Percentiles rank a stretch among this genome's conserved stretches.
Evolutionary conservation across 2,113 vertebrate species (phyloP).

Genomic region (Prinia subflava): DNA sequence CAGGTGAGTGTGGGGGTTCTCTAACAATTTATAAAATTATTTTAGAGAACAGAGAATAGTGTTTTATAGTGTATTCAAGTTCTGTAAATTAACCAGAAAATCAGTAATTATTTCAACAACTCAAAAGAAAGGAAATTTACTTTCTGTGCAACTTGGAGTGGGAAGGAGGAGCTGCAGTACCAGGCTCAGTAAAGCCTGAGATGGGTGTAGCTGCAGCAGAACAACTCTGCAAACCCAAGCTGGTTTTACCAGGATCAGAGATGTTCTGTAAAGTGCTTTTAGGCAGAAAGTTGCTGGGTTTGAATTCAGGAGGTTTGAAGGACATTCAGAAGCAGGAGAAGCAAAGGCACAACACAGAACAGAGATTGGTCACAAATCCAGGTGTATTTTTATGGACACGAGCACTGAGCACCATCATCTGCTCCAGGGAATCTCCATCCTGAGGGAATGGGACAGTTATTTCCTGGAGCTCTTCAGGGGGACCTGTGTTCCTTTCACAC

Average conservation of each 20-base stretch:
- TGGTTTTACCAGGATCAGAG: background rate
- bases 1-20: background rate
- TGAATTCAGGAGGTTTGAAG: background rate
- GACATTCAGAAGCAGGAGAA: conserved; percentile 15
- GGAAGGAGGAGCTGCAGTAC: background rate
- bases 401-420: conserved; percentile 65
- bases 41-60: background rate
- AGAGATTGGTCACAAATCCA: conserved; percentile 66
- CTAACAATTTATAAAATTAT: background rate
- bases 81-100: background rate
- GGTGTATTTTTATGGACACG: background rate
- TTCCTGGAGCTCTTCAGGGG: conserved; percentile 70
- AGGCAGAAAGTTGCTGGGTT: background rate
- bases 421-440: conserved; percentile 13
- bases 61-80: background rate
- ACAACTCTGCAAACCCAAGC: background rate
- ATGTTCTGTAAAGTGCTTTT: conserved; percentile 43
- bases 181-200: background rate
- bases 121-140: background rate
- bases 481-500: conserved; percentile 61
- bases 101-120: background rate
- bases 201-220: background rate
- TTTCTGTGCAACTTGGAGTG: background rate
- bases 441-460: conserved; percentile 40
- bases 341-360: conserved; percentile 32